These are phyloP conservation scores for Drosophila ohnishii DNA, from an alignment of 1,140 invertebrate species.

Conservation along the genomic window DNA sequence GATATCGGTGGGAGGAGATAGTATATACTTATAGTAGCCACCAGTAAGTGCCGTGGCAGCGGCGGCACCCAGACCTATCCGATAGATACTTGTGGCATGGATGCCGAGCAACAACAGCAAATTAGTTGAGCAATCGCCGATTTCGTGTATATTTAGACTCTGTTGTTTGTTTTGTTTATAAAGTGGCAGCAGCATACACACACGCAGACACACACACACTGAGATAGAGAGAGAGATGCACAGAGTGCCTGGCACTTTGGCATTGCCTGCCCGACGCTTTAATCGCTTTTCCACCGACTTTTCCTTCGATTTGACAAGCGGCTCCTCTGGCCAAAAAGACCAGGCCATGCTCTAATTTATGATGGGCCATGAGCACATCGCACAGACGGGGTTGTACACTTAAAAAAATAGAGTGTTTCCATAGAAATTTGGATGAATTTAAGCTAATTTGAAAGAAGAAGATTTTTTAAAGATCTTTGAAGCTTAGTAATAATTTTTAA, in stretches of 20 bases:
- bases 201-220: slow-evolving; percentile 1
- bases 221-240: slow-evolving; percentile 7
- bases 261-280: slow-evolving; percentile 57
- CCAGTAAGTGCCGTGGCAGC: slow-evolving; percentile 15
- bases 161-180: slow-evolving; percentile 80
- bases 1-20: slow-evolving; percentile 3
- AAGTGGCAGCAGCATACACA: slow-evolving; percentile 71
- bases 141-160: slow-evolving; percentile 76
- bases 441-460: background rate
- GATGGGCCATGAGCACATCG: slow-evolving; percentile 50
- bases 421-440: background rate
- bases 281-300: slow-evolving; percentile 60
- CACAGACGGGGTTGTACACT: background rate
- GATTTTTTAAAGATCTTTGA: background rate
- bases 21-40: slow-evolving; percentile 8
- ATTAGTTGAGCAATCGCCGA: slow-evolving; percentile 80
- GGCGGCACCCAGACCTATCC: slow-evolving; percentile 18
- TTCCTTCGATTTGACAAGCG: slow-evolving; percentile 70
- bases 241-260: slow-evolving; percentile 55
- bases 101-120: slow-evolving; percentile 74
- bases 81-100: slow-evolving; percentile 46
- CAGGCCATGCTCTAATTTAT: slow-evolving; percentile 69
- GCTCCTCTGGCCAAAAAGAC: slow-evolving; percentile 43
- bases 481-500: too few species aligned
- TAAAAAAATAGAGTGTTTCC: background rate